Evolutionary conservation across 92 coral and sea anemone species (phyloP), one percentile per base, ranked within the genome.

Genomic region (Porites lobata): DNA sequence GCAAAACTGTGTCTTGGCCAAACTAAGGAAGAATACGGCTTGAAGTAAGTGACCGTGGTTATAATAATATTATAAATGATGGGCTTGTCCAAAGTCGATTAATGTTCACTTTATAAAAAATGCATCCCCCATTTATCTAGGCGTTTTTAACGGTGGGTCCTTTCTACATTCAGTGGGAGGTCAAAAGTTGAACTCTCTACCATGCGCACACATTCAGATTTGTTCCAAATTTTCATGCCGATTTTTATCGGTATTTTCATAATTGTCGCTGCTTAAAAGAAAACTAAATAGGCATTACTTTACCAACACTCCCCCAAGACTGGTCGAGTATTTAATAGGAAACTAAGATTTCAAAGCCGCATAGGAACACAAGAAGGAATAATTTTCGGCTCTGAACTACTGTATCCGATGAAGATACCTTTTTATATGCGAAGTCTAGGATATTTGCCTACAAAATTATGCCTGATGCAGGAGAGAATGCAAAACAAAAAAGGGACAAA

Each of bases 11-110:
- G 2, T 57, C 47, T 82, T 69, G 78, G 58, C 53, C 71, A 24
- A 69, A 50, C 78, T 58, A 26, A 69, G 43, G 65, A 19, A 70
- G 20, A 77, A 70, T 82, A 70, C 56, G 13, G 17, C 14, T 19
- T 57, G 18, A 21, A 70, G 86, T 71, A 82, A 82, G 86, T 82
- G 67, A 56, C 38, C 11, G 1, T 81, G 20, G 82, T 57, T 78
- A 62, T 77, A 80, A 59, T 70, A 19, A 47, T 32, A 38, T 38
- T 38, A 38, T 38, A 38, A 38, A 38, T 38, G 57, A 21, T 82
- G 65, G 54, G 58, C 52, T 71, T 71, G 20, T 56, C 13, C 29
- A 58, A 14, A 68, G 32, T 43, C 8, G 65, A 29, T 70, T 69
- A 82, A 82, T 70, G 78, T 32, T 43, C 19, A 56, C 86, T 17